Conservation (phyloP, 2,888 invertebrate species). For the Apamea anceps region DNA sequence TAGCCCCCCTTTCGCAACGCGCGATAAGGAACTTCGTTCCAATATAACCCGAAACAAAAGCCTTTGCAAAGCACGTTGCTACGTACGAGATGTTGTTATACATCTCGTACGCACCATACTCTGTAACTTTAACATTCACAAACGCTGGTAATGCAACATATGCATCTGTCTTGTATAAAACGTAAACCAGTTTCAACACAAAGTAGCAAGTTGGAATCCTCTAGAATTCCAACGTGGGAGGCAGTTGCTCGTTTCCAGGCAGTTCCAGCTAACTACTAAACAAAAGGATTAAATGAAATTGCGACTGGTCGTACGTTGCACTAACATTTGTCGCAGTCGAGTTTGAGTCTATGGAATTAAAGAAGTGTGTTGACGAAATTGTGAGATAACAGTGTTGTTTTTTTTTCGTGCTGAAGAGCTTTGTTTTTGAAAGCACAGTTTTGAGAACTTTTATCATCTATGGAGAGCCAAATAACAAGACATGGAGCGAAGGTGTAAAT, state of each 20-base stretch:
- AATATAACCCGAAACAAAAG: not conserved
- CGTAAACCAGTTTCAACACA: slow-evolving; percentile 47
- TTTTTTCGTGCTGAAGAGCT: not conserved
- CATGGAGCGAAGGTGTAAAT: not conserved
- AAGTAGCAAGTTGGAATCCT: slow-evolving; percentile 65
- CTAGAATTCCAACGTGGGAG: slow-evolving; percentile 50
- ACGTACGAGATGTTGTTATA: too few species aligned
- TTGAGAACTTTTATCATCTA: not conserved
- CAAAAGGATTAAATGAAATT: slow-evolving; percentile 68
- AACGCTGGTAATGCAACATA: slow-evolving; percentile 31
- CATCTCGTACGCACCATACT: not conserved
- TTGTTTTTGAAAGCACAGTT: not conserved
- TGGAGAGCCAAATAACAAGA: not conserved
- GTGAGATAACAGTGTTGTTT: not conserved
- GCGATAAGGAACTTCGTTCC: too few species aligned
- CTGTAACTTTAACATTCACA: slow-evolving; percentile 8
- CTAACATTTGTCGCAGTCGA: slow-evolving; percentile 47
- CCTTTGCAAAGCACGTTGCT: not conserved
- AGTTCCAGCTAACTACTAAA: slow-evolving; percentile 64
- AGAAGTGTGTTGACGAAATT: slow-evolving; percentile 2
- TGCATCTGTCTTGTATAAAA: slow-evolving; percentile 49
- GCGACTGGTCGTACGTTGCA: slow-evolving; percentile 34
- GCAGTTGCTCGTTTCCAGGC: slow-evolving; percentile 55
- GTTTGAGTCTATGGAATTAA: slow-evolving; percentile 26
- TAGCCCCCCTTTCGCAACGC: too few species aligned